Base-by-base conservation (phyloP, 2,113 vertebrate species). In the Cephalopterus ornatus region DNA sequence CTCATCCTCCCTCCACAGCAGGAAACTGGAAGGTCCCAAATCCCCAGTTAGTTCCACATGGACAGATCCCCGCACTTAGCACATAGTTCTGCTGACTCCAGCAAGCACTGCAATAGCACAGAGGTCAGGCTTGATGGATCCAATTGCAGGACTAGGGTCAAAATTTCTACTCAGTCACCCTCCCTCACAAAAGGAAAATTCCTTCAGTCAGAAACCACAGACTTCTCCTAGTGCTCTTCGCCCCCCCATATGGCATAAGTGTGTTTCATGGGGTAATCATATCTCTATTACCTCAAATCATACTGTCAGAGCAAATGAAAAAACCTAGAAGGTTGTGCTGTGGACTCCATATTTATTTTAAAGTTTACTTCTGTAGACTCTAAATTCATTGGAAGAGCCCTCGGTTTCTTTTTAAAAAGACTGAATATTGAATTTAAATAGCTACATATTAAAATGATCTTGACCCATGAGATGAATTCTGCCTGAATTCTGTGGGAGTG, bases 31-130 rank as follows among this genome's bases (percentile, higher is more conserved):
- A 87, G 83, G 68, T 91, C 73, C 61, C 42, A 58, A 85, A 79
- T 92, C 55, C 67, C 82, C 47, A 39, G 77, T 92, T 94, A 93
- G 73, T 87, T 96, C 89, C 87, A 94, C 87, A 56, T 59, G 86
- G 74, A 71, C 59, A 92, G 61, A 86, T 68, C 50, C 59, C 84
- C 78, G 65, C 92, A 78, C 47, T 92, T 95, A 77, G 61, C 52
- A 49, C 2, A 0, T n/a, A 87, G 68, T 81, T 95, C 85, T 92
- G 83, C 93, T 95, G 72, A 85, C 61, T 81, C 35, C 39, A 92
- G 73, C 66, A 74, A 86, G 89, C 39, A 42, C 83, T 84, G 83
- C 83, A 74, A 76, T 65, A 88, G 82, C 74, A 58, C 58, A 77
- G 85, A 88, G 91, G 94, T 88, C 79, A 92, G 75, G 67, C 39